A percentile compares a stretch with the other conserved stretches of the same genome.
phyloP scores from a whole-genome alignment of 2,888 invertebrate species.

The Myopa tessellatipennis region DNA sequence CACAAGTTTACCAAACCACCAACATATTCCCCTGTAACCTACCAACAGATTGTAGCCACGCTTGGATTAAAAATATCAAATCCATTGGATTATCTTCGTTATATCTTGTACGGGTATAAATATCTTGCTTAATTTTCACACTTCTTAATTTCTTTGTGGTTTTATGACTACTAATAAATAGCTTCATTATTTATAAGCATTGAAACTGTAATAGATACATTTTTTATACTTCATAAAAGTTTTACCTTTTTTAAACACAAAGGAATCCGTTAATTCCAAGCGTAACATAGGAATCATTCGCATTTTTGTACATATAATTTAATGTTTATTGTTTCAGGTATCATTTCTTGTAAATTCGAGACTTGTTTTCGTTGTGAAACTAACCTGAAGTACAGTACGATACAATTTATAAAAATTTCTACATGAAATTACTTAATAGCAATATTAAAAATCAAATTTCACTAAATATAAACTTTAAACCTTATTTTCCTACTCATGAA shows the following conservation, averaged over 20 bases:
- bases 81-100: too few relatives aligned
- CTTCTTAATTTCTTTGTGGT: too few relatives aligned
- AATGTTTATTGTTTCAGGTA: neutral
- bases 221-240: neutral
- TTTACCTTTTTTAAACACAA: conserved; percentile 52
- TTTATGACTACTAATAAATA: too few relatives aligned
- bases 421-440: neutral
- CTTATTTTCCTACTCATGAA: neutral
- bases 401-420: neutral
- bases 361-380: neutral
- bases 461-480: neutral
- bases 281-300: conserved; percentile 62
- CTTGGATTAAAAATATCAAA: too few relatives aligned
- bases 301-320: conserved; percentile 49
- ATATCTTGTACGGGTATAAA: too few relatives aligned
- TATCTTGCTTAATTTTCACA: too few relatives aligned
- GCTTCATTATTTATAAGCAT: too few relatives aligned
- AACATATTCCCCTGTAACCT: too few relatives aligned
- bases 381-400: neutral
- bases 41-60: too few relatives aligned
- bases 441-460: neutral
- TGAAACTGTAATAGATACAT: neutral
- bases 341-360: neutral
- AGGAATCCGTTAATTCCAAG: conserved; percentile 52
- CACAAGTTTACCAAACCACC: too few relatives aligned